These are phyloP conservation scores for Acanthaster planci DNA, from an alignment of 35 echinoderm and acorn worm genomes.

Conservation along the genomic window DNA sequence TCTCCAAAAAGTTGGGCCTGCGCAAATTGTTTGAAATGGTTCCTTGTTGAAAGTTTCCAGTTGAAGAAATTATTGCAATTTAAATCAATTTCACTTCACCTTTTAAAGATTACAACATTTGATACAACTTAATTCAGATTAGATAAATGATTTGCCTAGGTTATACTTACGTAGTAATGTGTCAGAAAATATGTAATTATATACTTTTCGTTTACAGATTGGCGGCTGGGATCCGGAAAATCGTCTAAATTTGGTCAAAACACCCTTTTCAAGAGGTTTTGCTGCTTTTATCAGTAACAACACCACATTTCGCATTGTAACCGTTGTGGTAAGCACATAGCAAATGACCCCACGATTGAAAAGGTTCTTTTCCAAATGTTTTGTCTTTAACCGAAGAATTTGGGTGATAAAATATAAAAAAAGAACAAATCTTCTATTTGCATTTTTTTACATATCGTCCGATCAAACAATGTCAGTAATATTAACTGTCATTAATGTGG, in stretches of 20 bases:
- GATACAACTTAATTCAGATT: too few species aligned
- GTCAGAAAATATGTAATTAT: not conserved
- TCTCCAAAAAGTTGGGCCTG: too few species aligned
- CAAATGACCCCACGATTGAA: not conserved
- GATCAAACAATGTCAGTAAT: not conserved
- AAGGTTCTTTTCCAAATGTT: not conserved
- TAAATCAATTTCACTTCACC: too few species aligned
- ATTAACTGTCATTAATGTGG: not conserved
- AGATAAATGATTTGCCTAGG: too few species aligned
- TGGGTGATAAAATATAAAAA: not conserved
- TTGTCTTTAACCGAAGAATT: not conserved
- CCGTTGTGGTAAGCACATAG: conserved; percentile 78
- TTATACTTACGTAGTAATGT: not conserved
- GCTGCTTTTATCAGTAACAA: conserved; percentile 58
- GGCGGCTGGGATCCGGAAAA: conserved; percentile 75
- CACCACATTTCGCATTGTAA: conserved; percentile 84
- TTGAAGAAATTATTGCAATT: too few species aligned
- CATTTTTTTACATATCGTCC: not conserved
- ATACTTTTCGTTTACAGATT: conserved; percentile 61
- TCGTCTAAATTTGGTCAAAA: conserved; percentile 56
- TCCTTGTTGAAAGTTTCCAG: too few species aligned
- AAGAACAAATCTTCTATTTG: not conserved
- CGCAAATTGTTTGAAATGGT: too few species aligned
- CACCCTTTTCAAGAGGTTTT: conserved; percentile 65
- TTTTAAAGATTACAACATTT: too few species aligned